Base-by-base conservation (phyloP, 2,888 invertebrate genomes). In the Saturnia japonica region DNA sequence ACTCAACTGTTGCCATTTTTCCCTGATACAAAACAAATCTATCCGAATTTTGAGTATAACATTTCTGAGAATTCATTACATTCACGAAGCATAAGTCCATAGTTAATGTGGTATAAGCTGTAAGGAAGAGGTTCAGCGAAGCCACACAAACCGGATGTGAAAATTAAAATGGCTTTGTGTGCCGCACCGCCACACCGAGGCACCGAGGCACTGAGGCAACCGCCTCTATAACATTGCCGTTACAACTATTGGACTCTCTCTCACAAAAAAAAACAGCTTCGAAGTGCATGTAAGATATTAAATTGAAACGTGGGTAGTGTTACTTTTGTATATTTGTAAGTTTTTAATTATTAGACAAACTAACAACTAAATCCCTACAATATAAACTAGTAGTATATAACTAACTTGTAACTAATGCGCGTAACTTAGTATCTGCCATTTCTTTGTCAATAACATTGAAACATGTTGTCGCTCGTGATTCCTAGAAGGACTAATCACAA, bases 71-170 rank as follows among this genome's bases (percentile, higher is more conserved):
- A 28, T 62, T 14, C 14, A 43, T 66, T n/a, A 64, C n/a, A 19
- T 19, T 22, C 1, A 67, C 9, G 66, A 40, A 1, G 25, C 8
- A 8, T 2, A 47, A 68, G 68, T 68, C 47, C 66, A 28, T 47
- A 68, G 67, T 66, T 34, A 42, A 16, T n/a, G 67, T 64, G 40
- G 66, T 67, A 71, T 8, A 62, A 28, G 45, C 45, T 67, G 73
- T 74, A 45, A 62, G 70, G 67, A 72, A 75, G 77, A 75, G 75
- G 76, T 78, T 76, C 77, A 78, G 72, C 76, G 75, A 77, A 79
- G 79, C 78, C 76, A 78, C 82, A 81, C 80, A 78, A 81, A 80
- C 76, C 76, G 81, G 77, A 80, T 74, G 78, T 72, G 81, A 80
- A 79, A 81, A 81, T 81, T 81, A 82, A 82, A 81, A 81, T 81